Evolutionary conservation across 2,888 invertebrate species (phyloP).

Genomic region (Melanostoma scalare): DNA sequence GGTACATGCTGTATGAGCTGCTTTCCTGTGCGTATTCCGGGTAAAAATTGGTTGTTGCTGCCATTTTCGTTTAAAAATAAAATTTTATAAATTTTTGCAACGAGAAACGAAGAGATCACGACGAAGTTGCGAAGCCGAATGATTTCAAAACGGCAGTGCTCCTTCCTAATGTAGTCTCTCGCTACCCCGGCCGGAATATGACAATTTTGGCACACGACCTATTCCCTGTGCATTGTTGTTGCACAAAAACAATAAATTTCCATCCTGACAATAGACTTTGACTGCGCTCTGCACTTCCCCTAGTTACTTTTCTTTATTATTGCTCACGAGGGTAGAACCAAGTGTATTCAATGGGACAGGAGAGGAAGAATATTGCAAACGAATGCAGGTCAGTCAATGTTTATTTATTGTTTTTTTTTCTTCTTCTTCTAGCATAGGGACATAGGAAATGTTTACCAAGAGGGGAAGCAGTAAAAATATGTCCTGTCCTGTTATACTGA

Average conservation of each 20-base stretch:
- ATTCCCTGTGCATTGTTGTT: slow-evolving; percentile 71
- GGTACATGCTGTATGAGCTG: slow-evolving; percentile 54
- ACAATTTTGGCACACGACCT: slow-evolving; percentile 80
- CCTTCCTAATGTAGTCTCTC: slow-evolving; percentile 78
- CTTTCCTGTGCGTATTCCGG: slow-evolving; percentile 75
- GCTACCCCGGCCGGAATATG: slow-evolving; percentile 29
- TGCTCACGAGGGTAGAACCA: slow-evolving; percentile 52
- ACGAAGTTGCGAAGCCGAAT: slow-evolving; percentile 78
- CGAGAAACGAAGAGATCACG: slow-evolving; percentile 79
- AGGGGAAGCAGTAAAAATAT: slow-evolving; percentile 26
- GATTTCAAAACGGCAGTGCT: slow-evolving; percentile 75
- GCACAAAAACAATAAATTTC: slow-evolving; percentile 67
- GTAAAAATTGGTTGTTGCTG: slow-evolving; percentile 80
- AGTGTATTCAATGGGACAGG: slow-evolving; percentile 17
- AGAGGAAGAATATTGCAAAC: slow-evolving; percentile 26
- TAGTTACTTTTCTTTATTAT: slow-evolving; percentile 37
- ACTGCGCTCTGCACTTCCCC: slow-evolving; percentile 39
- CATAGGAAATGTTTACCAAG: slow-evolving; percentile 33
- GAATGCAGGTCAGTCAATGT: slow-evolving; percentile 58
- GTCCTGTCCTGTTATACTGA: slow-evolving; percentile 7
- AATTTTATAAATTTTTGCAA: slow-evolving; percentile 7
- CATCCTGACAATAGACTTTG: slow-evolving; percentile 63
- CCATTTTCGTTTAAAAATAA: slow-evolving; percentile 64
- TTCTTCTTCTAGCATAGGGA: slow-evolving; percentile 8
- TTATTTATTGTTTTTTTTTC: slow-evolving; percentile 38